Conservation (phyloP, 2,888 invertebrate genomes). For the Mermis nigrescens region DNA sequence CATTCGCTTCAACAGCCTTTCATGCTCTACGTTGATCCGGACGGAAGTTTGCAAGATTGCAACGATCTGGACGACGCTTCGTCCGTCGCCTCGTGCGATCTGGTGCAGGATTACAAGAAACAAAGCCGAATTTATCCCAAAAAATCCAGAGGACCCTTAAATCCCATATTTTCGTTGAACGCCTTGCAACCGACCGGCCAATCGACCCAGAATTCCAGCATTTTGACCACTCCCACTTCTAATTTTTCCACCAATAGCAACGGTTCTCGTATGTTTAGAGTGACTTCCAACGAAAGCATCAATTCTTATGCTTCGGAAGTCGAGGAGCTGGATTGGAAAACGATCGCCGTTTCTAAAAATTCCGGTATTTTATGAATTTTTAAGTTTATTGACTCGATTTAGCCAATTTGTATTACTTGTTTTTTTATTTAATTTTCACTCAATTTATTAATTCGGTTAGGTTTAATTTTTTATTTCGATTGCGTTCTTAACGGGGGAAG, state of each 20-base stretch:
- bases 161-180: no score
- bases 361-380: slow-evolving; percentile 17
- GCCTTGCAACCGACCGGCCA: neutral
- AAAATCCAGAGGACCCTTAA: neutral
- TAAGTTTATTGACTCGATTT: neutral
- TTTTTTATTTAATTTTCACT: neutral
- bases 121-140: neutral
- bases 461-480: no score
- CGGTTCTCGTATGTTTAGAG: neutral
- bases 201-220: neutral
- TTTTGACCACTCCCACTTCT: neutral
- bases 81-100: slow-evolving; percentile 25
- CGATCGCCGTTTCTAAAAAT: slow-evolving; percentile 25
- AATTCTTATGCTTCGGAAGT: neutral
- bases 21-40: slow-evolving; percentile 25
- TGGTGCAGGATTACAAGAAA: slow-evolving; percentile 25
- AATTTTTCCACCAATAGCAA: neutral
- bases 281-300: slow-evolving; percentile 6
- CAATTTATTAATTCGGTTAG: no score
- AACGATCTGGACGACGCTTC: slow-evolving; percentile 24
- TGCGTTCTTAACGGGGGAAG: no score
- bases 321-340: slow-evolving; percentile 25
- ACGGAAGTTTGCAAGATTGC: slow-evolving; percentile 23
- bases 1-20: no score
- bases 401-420: neutral